Evolutionary conservation across 64 coral and sea anemone genomes (phyloP).

Genomic region (Dendronephthya gigantea): DNA sequence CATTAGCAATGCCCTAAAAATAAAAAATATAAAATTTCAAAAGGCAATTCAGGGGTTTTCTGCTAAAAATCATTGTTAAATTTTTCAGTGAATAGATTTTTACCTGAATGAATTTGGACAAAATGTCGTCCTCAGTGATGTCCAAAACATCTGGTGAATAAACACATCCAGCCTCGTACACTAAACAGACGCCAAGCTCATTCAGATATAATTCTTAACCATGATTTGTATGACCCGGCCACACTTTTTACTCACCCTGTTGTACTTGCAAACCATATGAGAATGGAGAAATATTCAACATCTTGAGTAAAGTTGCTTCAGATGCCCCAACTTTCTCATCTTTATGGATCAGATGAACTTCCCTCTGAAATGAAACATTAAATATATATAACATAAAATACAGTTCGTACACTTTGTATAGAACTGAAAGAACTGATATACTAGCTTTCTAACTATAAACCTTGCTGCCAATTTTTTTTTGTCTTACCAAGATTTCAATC

Average conservation of each 20-base stretch:
- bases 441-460: too few relatives aligned
- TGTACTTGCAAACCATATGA: conserved; percentile 74
- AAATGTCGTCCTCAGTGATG: conserved; percentile 68
- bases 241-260: conserved; percentile 77
- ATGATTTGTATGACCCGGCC: too few relatives aligned
- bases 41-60: too few relatives aligned
- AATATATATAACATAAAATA: too few relatives aligned
- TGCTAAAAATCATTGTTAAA: too few relatives aligned
- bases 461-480: too few relatives aligned
- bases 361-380: conserved; percentile 39
- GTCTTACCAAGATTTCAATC: conserved; percentile 97
- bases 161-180: conserved; percentile 67
- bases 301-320: conserved; percentile 81
- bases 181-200: too few relatives aligned
- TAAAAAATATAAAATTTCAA: too few relatives aligned
- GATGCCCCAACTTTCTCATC: conserved; percentile 94
- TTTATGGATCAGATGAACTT: conserved; percentile 91
- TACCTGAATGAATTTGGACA: conserved; percentile 60
- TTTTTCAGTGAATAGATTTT: too few relatives aligned
- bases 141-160: conserved; percentile 72
- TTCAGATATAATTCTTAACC: too few relatives aligned
- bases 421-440: too few relatives aligned
- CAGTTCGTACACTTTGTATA: too few relatives aligned
- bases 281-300: conserved; percentile 98
- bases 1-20: conserved; percentile 74